Percentiles rank a stretch among this genome's conserved stretches.
Evolutionary conservation across 1,140 invertebrate genomes (phyloP).

Genomic region (Nasonia giraulti): DNA sequence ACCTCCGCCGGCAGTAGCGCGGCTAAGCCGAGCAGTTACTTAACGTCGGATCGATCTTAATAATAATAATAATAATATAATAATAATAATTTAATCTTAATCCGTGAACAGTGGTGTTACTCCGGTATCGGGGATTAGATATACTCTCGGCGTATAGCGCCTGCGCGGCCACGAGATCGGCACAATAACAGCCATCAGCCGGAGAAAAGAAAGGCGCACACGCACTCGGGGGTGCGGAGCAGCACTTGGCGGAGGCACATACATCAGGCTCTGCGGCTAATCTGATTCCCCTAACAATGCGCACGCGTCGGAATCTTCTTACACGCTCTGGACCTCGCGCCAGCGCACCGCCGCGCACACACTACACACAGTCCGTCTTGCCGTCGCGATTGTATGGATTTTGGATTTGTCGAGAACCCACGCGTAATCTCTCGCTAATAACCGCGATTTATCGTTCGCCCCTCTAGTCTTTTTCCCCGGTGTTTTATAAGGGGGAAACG

Average conservation of each 20-base stretch:
- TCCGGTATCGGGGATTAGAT: slow-evolving; percentile 61
- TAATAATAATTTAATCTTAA: slow-evolving; percentile 57
- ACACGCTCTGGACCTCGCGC: slow-evolving; percentile 56
- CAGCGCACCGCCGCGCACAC: slow-evolving; percentile 29
- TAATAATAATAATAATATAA: slow-evolving; percentile 1
- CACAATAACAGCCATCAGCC: background rate
- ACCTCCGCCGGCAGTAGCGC: background rate
- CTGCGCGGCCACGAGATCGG: slow-evolving; percentile 18
- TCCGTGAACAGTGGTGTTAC: slow-evolving; percentile 60
- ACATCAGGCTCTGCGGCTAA: slow-evolving; percentile 72
- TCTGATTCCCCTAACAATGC: slow-evolving; percentile 75
- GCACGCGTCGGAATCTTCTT: slow-evolving; percentile 75
- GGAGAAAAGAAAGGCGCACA: background rate
- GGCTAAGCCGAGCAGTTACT: slow-evolving; percentile 56
- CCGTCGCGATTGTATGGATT: slow-evolving; percentile 67
- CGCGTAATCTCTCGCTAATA: slow-evolving; percentile 74
- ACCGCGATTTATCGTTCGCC: slow-evolving; percentile 70
- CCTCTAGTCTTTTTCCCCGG: background rate
- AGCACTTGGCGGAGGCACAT: slow-evolving; percentile 62
- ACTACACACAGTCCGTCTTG: slow-evolving; percentile 8
- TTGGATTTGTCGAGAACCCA: slow-evolving; percentile 66
- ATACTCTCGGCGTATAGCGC: slow-evolving; percentile 40
- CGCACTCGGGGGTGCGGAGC: slow-evolving; percentile 38
- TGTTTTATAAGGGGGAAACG: background rate
- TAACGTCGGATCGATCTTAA: slow-evolving; percentile 65